Evolutionary conservation across 2,797 vertebrate species (phyloP), one percentile per base, ranked within the genome.

Genomic region (Epinephelus malabaricus): DNA sequence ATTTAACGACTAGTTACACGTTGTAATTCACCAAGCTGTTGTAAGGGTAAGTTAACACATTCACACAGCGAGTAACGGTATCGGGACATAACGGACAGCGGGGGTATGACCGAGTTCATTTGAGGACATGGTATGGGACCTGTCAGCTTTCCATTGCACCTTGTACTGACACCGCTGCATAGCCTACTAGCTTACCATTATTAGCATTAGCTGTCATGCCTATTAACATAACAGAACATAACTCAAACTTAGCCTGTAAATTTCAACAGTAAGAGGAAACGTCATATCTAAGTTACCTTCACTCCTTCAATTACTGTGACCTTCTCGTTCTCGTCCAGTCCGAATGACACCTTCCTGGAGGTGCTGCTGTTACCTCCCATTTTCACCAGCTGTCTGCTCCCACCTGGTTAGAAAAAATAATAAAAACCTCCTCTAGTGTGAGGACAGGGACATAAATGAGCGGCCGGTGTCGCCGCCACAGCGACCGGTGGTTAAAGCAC

Each of bases 291-390:
- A 30, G 27, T 30, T 30, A 98, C 98, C 97, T 96, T 96, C 85
- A 99, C 95, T 88, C 97, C 97, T 87, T 97, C 97, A 84, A 98
- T 91, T 85, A 99, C 96, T 45, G 96, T 97, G 88, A 98, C 96
- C 93, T 95, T 96, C 81, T 98, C 96, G 62, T 97, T 95, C 85
- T 97, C 97, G 73, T 98, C 97, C 92, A 97, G 76, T 30, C 95
- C 97, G 87, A 97, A 98, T 19, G 97, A 97, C 85, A 98, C 97
- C 73, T 93, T 96, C 90, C 96, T 95, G 0, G 82, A 76, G 78
- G 96, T 95, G 91, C 97, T 98, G 61, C 95, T 94, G 73, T 86
- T 94, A 58, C 91, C 90, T 56, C 98, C 97, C 98, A 98, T 98
- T 10, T 47, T 66, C 25, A 50, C 25, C 14, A 8, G 49, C 72